Evolutionary conservation across 2,797 vertebrate species (phyloP).

Genomic region (Rhyacichthys aspro): DNA sequence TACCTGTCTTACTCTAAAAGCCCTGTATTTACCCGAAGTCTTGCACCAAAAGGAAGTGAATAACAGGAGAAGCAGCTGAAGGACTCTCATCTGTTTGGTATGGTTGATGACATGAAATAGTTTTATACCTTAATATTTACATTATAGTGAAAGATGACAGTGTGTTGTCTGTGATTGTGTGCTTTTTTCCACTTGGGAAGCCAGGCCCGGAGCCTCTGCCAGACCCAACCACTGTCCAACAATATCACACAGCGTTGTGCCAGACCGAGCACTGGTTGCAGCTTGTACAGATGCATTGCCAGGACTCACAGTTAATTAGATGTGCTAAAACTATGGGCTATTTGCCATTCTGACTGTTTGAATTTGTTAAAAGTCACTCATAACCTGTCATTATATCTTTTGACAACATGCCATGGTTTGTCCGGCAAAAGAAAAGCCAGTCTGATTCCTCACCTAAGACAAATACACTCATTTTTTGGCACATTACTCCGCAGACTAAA

Average conservation of each 20-base stretch:
- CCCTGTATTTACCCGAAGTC: conserved; percentile 70
- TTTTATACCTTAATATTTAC: conserved; percentile 77
- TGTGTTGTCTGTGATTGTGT: conserved; percentile 66
- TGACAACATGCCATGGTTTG: not conserved
- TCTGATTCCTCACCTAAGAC: not conserved
- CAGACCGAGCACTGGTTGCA: conserved; percentile 41
- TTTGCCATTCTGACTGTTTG: not conserved
- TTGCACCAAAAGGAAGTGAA: conserved; percentile 72
- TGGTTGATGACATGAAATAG: conserved; percentile 54
- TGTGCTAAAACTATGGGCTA: not conserved
- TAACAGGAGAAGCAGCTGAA: conserved; percentile 64
- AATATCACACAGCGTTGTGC: conserved; percentile 58
- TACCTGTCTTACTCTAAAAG: conserved; percentile 51
- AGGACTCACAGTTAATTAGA: conserved; percentile 19
- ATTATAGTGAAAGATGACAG: conserved; percentile 66
- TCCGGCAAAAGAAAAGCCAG: not conserved
- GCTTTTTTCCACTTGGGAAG: conserved; percentile 67
- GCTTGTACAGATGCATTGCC: conserved; percentile 47
- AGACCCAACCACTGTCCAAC: conserved; percentile 60
- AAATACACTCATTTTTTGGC: conserved; percentile 3
- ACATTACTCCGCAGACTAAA: conserved; percentile 8
- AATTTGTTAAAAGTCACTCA: not conserved
- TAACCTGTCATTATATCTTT: not conserved
- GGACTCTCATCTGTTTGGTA: conserved; percentile 53
- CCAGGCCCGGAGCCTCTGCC: conserved; percentile 64